Percentiles rank a stretch among this genome's conserved stretches.
Evolutionary conservation across 92 coral and sea anemone genomes (phyloP).

Genomic region (Actinostola sp.): DNA sequence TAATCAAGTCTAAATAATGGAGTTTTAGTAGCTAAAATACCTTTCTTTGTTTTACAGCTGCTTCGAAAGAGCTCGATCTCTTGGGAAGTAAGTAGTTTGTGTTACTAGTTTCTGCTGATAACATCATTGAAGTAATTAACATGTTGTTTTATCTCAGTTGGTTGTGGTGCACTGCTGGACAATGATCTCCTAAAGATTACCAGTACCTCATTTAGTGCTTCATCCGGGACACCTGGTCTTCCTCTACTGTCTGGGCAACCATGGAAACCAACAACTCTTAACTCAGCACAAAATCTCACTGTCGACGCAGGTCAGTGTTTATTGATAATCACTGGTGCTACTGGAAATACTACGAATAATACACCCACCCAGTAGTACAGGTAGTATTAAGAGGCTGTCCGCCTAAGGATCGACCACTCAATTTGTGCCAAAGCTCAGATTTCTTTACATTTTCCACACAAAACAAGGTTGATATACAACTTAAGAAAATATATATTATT

Average conservation of each 20-base stretch:
- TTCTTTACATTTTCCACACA: too few species aligned
- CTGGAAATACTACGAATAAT: not conserved
- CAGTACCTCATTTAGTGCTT: slow-evolving; percentile 23
- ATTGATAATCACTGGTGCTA: not conserved
- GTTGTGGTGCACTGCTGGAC: slow-evolving; percentile 39
- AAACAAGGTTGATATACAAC: too few species aligned
- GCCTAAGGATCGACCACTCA: too few species aligned
- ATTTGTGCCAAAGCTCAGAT: too few species aligned
- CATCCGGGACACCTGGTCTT: slow-evolving; percentile 29
- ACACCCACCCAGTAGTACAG: too few species aligned
- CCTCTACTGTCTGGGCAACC: slow-evolving; percentile 22
- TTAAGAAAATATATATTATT: too few species aligned
- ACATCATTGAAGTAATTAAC: not conserved
- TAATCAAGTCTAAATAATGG: too few species aligned
- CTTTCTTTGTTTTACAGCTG: not conserved
- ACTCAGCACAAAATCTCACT: slow-evolving; percentile 8
- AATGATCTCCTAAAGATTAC: slow-evolving; percentile 14
- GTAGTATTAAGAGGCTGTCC: too few species aligned
- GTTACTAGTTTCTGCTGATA: too few species aligned
- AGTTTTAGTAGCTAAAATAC: not conserved
- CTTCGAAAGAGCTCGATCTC: not conserved
- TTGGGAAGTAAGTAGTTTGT: not conserved
- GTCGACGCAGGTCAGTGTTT: slow-evolving; percentile 39
- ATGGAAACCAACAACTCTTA: slow-evolving; percentile 27
- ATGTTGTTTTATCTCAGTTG: slow-evolving; percentile 15